Evolutionary conservation across 2,797 vertebrate genomes (phyloP).

Genomic region (Labeo calbasu): DNA sequence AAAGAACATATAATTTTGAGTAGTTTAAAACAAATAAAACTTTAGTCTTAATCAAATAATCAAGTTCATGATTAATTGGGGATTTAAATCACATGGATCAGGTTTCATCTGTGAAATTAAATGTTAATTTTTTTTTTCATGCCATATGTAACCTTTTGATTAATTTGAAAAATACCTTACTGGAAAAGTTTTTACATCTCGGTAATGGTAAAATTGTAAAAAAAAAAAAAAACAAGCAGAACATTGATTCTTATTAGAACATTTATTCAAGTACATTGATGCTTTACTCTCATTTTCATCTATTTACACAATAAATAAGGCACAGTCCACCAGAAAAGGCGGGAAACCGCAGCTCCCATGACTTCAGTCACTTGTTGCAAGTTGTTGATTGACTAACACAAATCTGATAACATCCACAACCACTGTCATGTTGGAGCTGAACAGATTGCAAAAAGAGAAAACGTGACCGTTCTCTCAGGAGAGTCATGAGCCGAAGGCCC

Average conservation of each 20-base stretch:
- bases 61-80: neutral
- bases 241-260: constrained; percentile 10
- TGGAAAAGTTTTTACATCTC: neutral
- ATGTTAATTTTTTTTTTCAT: neutral
- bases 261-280: constrained; percentile 73
- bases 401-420: neutral
- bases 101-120: too few relatives aligned
- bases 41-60: neutral
- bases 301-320: constrained; percentile 50
- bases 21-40: neutral
- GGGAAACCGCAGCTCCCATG: constrained; percentile 9
- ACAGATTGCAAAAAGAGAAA: neutral
- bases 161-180: neutral
- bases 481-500: neutral
- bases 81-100: neutral
- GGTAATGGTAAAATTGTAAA: neutral
- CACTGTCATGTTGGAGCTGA: neutral
- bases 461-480: neutral
- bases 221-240: neutral
- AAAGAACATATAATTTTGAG: neutral
- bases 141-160: neutral
- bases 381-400: neutral
- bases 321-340: constrained; percentile 10
- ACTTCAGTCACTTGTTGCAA: neutral
- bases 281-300: constrained; percentile 71